Conservation (phyloP, 2,113 vertebrate species). For the Megatriorchis doriae region DNA sequence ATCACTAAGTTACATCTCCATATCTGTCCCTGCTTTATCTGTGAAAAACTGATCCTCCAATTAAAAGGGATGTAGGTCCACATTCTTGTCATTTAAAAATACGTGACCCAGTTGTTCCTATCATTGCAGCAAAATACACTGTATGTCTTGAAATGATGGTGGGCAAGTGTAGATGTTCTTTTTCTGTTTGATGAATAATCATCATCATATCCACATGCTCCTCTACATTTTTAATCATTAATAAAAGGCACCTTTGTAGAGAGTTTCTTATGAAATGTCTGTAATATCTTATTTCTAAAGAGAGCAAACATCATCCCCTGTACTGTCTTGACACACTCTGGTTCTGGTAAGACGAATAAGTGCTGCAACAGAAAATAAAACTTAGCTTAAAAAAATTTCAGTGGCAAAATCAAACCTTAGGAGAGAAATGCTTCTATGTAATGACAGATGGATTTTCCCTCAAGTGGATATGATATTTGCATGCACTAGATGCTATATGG, state of each 20-base stretch:
- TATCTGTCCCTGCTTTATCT: neutral
- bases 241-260: neutral
- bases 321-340: neutral
- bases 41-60: neutral
- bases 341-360: neutral
- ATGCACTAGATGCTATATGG: neutral
- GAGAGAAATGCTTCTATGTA: neutral
- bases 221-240: neutral
- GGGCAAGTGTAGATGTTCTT: accelerated
- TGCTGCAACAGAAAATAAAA: neutral
- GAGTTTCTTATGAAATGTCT: neutral
- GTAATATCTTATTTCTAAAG: neutral
- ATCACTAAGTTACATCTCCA: neutral
- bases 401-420: neutral
- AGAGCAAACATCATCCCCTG: neutral
- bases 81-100: neutral
- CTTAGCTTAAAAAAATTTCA: neutral
- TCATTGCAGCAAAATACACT: neutral
- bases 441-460: neutral
- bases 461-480: neutral
- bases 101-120: accelerated
- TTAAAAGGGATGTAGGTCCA: neutral
- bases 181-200: neutral
- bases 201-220: neutral
- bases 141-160: neutral